Base-by-base conservation (phyloP, 2,888 invertebrate genomes). In the Drosophila atripex region DNA sequence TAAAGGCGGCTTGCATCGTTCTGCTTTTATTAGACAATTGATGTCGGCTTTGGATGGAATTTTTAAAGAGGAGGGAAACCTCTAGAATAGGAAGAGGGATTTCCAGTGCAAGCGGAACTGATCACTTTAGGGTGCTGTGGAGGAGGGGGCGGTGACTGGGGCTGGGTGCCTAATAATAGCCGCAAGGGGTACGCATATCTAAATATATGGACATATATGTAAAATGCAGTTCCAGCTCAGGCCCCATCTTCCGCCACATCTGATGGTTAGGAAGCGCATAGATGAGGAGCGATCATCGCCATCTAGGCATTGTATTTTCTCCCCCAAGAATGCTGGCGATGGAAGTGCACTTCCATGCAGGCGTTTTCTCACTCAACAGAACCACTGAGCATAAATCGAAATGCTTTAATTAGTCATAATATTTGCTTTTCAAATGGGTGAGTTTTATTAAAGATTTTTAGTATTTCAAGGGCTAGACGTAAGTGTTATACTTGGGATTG, bases 111-210 rank as follows among this genome's bases (percentile, higher is more conserved):
- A 83, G 70, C 84, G 84, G 84, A 85, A 88, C 88, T 83, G 70
- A 80, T 52, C 86, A 85, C 88, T 85, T 85, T 73, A 76, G 83
- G 75, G 72, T 61, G 49, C 38, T 32, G 12, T n/a, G 11, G n/a
- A 16, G 60, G 39, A 43, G 23, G 46, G 46, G 32, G 43, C 14
- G 9, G 28, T 18, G 3, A 1, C 9, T 4, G 3, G 38, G 18
- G 32, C 84, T 84, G 83, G 9, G 32, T 9, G 18, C 38, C 84
- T 84, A 86, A 86, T 78, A 84, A 83, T 85, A 83, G 68, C 45
- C 73, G 55, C 68, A 64, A 71, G 79, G 79, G 88, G 77, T 75
- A 75, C 64, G 66, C 61, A 66, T 55, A 53, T 71, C 70, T 76
- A 82, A 79, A 77, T 77, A 76, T 80, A 74, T 18, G n/a, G 9